These are phyloP conservation scores for Larimichthys crocea DNA, from an alignment of 2,113 vertebrate species.

Conservation along the genomic window DNA sequence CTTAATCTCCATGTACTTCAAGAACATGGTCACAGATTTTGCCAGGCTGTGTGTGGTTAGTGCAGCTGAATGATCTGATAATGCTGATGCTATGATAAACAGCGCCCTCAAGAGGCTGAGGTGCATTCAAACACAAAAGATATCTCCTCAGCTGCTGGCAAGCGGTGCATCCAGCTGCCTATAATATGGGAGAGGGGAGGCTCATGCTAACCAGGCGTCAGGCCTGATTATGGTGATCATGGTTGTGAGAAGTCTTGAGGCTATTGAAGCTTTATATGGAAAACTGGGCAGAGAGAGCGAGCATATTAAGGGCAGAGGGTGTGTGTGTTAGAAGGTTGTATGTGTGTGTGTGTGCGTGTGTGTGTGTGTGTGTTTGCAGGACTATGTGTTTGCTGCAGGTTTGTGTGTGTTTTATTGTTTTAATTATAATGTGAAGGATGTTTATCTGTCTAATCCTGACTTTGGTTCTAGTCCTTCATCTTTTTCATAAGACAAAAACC, in stretches of 20 bases:
- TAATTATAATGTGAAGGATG: conserved; percentile 5
- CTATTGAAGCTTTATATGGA: conserved; percentile 79
- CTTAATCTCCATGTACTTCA: background rate
- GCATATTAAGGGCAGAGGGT: conserved; percentile 18
- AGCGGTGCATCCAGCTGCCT: conserved; percentile 86
- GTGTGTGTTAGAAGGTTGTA: conserved; percentile 1
- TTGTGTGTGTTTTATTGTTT: conserved; percentile 3
- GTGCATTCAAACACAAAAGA: conserved; percentile 13
- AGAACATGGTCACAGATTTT: background rate
- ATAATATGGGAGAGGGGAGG: conserved; percentile 80
- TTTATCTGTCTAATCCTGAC: background rate
- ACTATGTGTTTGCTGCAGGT: conserved; percentile 11
- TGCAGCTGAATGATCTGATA: conserved; percentile 26
- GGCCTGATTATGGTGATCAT: conserved; percentile 92
- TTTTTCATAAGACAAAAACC: too few relatives aligned
- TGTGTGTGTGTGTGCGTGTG: background rate
- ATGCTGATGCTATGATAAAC: conserved; percentile 9
- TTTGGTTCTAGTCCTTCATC: background rate
- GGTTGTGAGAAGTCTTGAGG: conserved; percentile 84
- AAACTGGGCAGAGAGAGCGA: conserved; percentile 44
- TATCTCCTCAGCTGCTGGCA: conserved; percentile 58
- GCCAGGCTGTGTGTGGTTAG: background rate
- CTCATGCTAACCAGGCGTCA: conserved; percentile 89
- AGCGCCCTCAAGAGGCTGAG: conserved; percentile 53
- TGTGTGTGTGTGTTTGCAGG: background rate